Base-by-base conservation (phyloP, 1,140 invertebrate genomes). In the Chrysomallon squamiferum region DNA sequence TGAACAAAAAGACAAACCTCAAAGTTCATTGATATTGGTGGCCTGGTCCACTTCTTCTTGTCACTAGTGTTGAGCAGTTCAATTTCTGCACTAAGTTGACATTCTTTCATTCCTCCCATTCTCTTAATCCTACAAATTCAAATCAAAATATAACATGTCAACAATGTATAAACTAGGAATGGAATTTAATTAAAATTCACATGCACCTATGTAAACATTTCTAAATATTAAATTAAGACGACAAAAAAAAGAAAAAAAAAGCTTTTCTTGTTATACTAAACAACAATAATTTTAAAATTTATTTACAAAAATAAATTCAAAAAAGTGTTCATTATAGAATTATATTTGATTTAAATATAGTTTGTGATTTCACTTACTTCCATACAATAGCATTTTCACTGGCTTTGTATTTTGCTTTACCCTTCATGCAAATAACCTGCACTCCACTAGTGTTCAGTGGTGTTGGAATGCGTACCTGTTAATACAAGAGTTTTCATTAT, bases 1-100 rank as follows among this genome's bases (percentile, higher is more conserved):
- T n/a, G n/a, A n/a, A n/a, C n/a, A n/a, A n/a, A n/a, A n/a, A n/a
- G n/a, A n/a, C n/a, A n/a, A n/a, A 99, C 96, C 88, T 99, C 97
- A 86, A 99, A 99, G 86, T 98, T 99, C 98, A 99, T 99, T 0
- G 97, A 99, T 77, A 99, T 99, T n/a, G 98, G 98, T 38, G 98
- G 98, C 60, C 98, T 89, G 7, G 97, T 99, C 98, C 98, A 99
- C 86, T 99, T 99, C 87, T 99, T 99, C 87, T 99, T 99, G 61
- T 88, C 87, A 59, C 78, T 86, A 4, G 98, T 99, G 85, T 97
- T 96, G 33, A 99, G 87, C n/a, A 99, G 87, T 85, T 99, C 98
- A 64, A 99, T 99, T 88, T 99, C 98, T 0, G 98, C 98, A 25
- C 97, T 99, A 15, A 99, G 87, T 83, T 99, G 98, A 0, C 97